Conservation (phyloP, 2,797 vertebrate genomes). For the Poeciliopsis gracilis region DNA sequence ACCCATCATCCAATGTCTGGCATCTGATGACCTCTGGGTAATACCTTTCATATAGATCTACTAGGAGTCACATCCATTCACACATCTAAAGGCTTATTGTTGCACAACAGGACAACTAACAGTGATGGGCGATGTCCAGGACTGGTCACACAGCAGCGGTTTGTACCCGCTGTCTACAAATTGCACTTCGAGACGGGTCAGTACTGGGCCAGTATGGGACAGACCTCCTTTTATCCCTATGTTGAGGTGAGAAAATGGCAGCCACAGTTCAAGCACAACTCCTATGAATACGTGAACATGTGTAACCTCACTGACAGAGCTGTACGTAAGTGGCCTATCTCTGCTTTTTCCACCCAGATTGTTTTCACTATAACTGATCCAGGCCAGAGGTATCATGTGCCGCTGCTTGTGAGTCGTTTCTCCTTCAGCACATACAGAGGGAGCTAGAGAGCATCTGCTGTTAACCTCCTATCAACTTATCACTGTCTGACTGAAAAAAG, state of each 20-base stretch:
- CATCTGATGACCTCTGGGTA: conserved; percentile 75
- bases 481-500: not conserved
- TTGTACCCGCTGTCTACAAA: conserved; percentile 87
- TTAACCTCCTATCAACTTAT: not conserved
- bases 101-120: conserved; percentile 79
- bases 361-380: conserved; percentile 84
- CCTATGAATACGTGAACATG: not conserved
- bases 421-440: conserved; percentile 93
- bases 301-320: not conserved
- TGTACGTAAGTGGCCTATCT: conserved; percentile 64
- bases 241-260: conserved; percentile 76
- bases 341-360: conserved; percentile 77
- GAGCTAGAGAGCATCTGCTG: conserved; percentile 72
- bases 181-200: conserved; percentile 86
- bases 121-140: conserved; percentile 85
- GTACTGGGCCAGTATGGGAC: conserved; percentile 86
- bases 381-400: conserved; percentile 86
- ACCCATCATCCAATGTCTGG: conserved; percentile 66
- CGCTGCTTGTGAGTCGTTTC: conserved; percentile 90
- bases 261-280: not conserved
- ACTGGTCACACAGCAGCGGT: conserved; percentile 74
- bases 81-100: not conserved
- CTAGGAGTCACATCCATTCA: not conserved
- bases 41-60: conserved; percentile 9
- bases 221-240: conserved; percentile 88